These are phyloP conservation scores for Pristionchus exspectatus DNA, from an alignment of 2,888 invertebrate species.

Conservation along the genomic window DNA sequence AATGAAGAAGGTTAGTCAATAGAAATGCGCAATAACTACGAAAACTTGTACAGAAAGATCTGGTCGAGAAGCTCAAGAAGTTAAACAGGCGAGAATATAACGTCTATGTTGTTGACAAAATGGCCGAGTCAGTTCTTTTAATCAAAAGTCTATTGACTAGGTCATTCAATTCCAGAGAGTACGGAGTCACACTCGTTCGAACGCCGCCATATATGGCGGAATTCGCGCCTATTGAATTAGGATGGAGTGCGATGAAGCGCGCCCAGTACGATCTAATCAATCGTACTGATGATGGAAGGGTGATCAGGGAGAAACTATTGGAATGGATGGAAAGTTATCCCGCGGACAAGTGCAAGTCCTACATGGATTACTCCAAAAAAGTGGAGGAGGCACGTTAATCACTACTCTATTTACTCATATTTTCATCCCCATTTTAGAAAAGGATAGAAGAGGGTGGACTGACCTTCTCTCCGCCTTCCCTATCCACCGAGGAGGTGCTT, in stretches of 20 bases:
- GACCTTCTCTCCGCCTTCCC: background rate
- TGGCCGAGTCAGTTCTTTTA: background rate
- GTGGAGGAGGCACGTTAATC: background rate
- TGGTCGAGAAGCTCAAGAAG: background rate
- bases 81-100: background rate
- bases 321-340: background rate
- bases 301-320: background rate
- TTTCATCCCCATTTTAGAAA: background rate
- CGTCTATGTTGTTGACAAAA: background rate
- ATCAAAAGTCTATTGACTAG: background rate
- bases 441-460: background rate
- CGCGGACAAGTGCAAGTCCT: background rate
- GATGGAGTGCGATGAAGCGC: background rate
- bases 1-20: background rate
- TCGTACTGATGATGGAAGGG: background rate
- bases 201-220: background rate
- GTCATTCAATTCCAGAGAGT: background rate
- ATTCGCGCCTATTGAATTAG: conserved; percentile 6
- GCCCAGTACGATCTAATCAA: background rate
- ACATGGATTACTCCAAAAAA: background rate
- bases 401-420: background rate
- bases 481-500: background rate
- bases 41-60: background rate
- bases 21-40: background rate
- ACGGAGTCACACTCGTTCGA: background rate